Evolutionary conservation across 2,797 vertebrate species (phyloP).

Genomic region (Australoheros facetus): DNA sequence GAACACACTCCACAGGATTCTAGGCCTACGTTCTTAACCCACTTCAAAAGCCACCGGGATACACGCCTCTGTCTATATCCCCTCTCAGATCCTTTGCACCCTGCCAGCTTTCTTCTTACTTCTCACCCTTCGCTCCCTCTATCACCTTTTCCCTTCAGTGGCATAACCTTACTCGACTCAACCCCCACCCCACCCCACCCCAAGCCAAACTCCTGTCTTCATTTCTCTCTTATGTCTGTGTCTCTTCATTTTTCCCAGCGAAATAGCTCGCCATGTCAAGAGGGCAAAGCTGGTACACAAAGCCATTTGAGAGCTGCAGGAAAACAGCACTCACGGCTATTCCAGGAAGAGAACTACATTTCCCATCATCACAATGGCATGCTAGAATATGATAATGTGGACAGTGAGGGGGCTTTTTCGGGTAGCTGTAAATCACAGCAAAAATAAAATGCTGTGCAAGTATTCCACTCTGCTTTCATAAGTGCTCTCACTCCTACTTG

Average conservation of each 20-base stretch:
- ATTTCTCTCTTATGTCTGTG: not conserved
- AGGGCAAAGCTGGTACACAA: constrained; percentile 14
- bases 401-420: not conserved
- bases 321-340: not conserved
- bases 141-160: constrained; percentile 23
- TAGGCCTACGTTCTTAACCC: constrained; percentile 46
- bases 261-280: constrained; percentile 12
- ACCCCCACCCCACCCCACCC: not conserved
- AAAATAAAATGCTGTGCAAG: constrained; percentile 21
- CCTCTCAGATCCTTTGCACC: constrained; percentile 29
- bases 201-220: not conserved
- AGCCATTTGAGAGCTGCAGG: not conserved
- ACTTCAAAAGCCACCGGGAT: constrained; percentile 56
- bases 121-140: constrained; percentile 6
- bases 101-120: constrained; percentile 15
- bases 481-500: constrained; percentile 20
- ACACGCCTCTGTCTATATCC: constrained; percentile 37
- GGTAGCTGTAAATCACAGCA: constrained; percentile 1
- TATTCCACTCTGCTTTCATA: constrained; percentile 14
- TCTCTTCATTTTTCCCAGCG: not conserved
- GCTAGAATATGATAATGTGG: not conserved
- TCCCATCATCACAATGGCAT: constrained; percentile 4
- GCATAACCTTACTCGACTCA: not conserved
- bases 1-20: constrained; percentile 39
- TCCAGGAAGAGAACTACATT: constrained; percentile 23